phyloP scores from a whole-genome alignment of 2,113 vertebrate species.

The Platichthys stellatus region DNA sequence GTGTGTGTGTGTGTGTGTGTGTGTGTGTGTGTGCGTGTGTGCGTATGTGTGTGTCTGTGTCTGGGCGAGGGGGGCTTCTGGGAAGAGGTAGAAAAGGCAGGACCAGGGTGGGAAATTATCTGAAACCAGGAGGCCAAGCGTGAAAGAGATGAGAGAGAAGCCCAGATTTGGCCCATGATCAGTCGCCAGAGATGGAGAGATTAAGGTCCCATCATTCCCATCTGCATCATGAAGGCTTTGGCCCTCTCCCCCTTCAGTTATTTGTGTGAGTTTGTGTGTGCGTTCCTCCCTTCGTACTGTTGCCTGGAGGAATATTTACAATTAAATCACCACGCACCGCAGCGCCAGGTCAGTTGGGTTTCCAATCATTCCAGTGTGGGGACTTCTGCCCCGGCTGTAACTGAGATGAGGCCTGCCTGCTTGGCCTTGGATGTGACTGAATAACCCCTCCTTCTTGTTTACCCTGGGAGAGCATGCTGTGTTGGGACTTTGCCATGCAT shows the following conservation, averaged over 20 bases:
- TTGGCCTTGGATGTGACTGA: conserved; percentile 60
- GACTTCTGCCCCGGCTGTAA: conserved; percentile 56
- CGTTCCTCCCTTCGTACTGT: conserved; percentile 1
- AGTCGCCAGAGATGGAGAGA: conserved; percentile 69
- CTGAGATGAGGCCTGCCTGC: conserved; percentile 64
- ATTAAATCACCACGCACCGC: neutral
- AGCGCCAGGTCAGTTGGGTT: conserved; percentile 16
- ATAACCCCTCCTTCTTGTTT: conserved; percentile 8
- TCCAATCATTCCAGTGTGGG: conserved; percentile 73
- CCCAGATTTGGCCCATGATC: conserved; percentile 76
- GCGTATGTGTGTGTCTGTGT: neutral
- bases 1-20: neutral
- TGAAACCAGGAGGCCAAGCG: conserved; percentile 71
- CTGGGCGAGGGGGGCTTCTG: conserved; percentile 19
- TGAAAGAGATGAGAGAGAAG: conserved; percentile 65
- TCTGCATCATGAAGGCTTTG: conserved; percentile 52
- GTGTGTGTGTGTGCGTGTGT: neutral
- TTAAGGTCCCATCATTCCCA: conserved; percentile 74
- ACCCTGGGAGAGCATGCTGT: conserved; percentile 31
- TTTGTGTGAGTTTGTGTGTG: conserved; percentile 35
- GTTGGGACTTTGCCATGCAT: conserved; percentile 75
- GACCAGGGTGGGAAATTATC: conserved; percentile 53
- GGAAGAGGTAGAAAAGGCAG: conserved; percentile 48
- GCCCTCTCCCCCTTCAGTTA: conserved; percentile 31
- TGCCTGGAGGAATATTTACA: conserved; percentile 4